Base-by-base conservation (phyloP, 2,113 vertebrate species). In the Pseudopipra pipra region DNA sequence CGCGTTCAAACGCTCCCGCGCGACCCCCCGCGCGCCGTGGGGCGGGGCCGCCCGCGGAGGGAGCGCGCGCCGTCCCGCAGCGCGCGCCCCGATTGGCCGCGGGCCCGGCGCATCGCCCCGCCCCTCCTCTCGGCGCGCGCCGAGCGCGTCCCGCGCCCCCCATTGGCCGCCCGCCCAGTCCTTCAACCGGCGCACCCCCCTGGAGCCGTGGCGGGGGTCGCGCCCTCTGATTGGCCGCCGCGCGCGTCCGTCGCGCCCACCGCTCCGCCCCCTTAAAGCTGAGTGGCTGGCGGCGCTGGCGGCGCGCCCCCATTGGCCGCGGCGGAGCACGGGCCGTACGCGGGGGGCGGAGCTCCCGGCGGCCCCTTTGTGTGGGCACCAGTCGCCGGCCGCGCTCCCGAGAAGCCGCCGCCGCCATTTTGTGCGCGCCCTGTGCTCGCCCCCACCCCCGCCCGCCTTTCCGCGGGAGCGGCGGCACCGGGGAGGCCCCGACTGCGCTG, bases 321-420 rank as follows among this genome's bases (percentile, higher is more conserved):
- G 4, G 0, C 1, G 13, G 72, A 11, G 70, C 11, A 31, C 85
- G 90, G 95, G 89, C 80, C 58, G 80, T 33, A 72, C 28, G 28
- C 87, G 74, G 25, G 41, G 72, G 97, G 95, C 89, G 92, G 74
- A 51, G 90, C 94, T 85, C 95, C 95, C 95, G 63, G 97, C 97
- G 97, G 96, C 98, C 97, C 97, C 97, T 98, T 98, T 98, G 98
- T 98, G 98, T 98, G 97, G 97, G 97, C 96, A 66, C 95, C 96
- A 97, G 96, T 97, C 54, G 94, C 96, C 95, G 93, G 96, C 79
- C 91, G 90, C 92, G 96, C 91, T 78, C 43, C 39, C 15, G 87
- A 95, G 85, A 25, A 92, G 90, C 4, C 4, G 90, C 12, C 1
- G 93, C 90, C 96, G 97, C 97, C 97, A 97, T 97, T 97, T 97